Evolutionary conservation across 2,888 invertebrate genomes (phyloP).

Genomic region (Phortica okadai): DNA sequence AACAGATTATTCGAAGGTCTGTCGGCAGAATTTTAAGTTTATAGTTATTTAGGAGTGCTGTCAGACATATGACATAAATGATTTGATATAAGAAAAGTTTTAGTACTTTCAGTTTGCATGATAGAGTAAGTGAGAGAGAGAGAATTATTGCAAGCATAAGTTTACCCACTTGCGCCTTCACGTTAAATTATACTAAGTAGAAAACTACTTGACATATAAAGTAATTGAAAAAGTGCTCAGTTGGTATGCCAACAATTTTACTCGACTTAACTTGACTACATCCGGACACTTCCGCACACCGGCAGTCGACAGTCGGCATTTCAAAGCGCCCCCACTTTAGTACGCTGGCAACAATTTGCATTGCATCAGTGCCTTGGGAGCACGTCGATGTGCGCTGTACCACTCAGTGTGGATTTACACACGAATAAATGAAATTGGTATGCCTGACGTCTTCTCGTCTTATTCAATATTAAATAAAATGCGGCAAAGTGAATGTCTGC

Average conservation of each 20-base stretch:
- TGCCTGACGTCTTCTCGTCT: background rate
- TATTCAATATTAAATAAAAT: slow-evolving; percentile 20
- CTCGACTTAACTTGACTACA: background rate
- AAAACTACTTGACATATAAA: slow-evolving; percentile 3
- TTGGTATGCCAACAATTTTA: background rate
- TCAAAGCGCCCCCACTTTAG: background rate
- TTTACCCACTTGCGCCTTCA: background rate
- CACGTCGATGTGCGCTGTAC: background rate
- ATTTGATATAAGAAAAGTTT: background rate
- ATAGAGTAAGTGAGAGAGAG: background rate
- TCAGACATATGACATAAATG: background rate
- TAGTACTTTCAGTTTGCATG: background rate
- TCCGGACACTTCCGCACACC: background rate
- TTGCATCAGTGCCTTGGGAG: background rate
- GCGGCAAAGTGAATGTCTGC: slow-evolving; percentile 11
- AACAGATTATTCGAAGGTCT: too few species aligned
- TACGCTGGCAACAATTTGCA: background rate
- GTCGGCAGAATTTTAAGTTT: too few species aligned
- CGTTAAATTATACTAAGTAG: slow-evolving; percentile 12
- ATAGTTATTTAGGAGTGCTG: too few species aligned
- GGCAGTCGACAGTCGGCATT: background rate
- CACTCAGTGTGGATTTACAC: slow-evolving; percentile 7
- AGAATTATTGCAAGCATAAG: too few species aligned
- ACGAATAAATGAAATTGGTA: slow-evolving; percentile 19
- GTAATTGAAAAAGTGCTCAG: slow-evolving; percentile 14